phyloP scores from a whole-genome alignment of 2,797 vertebrate genomes.

The Columba guinea region DNA sequence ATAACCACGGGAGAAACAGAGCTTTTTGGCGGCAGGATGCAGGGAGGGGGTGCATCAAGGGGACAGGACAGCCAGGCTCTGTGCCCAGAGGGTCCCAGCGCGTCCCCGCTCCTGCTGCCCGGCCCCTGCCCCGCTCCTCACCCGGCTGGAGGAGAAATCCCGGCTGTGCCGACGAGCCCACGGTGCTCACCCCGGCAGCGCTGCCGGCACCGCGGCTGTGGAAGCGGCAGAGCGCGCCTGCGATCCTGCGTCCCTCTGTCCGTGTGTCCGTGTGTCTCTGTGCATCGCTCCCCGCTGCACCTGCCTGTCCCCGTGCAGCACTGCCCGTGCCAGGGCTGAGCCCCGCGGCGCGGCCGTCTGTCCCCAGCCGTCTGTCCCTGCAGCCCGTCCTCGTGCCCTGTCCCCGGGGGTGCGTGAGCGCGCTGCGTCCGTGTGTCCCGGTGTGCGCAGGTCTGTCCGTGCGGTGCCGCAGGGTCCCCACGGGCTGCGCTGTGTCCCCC shows the following conservation, averaged over 20 bases:
- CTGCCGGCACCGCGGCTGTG: rapidly evolving
- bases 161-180: rapidly evolving
- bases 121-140: rapidly evolving
- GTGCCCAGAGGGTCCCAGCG: background rate
- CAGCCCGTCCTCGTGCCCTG: background rate
- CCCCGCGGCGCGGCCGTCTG: background rate
- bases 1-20: background rate
- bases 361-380: background rate
- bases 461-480: background rate
- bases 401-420: background rate
- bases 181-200: background rate
- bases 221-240: rapidly evolving
- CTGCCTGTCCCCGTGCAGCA: background rate
- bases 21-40: constrained; percentile 35
- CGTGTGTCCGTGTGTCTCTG: background rate
- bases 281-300: background rate
- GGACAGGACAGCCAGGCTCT: rapidly evolving
- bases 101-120: rapidly evolving
- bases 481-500: background rate
- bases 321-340: background rate
- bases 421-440: background rate
- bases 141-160: background rate
- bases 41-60: constrained; percentile 11
- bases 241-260: background rate
- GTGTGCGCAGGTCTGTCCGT: background rate